Percentiles rank a stretch among this genome's conserved stretches.
Evolutionary conservation across 1,140 invertebrate species (phyloP).

Genomic region (Pseudomyrmex pallidus): DNA sequence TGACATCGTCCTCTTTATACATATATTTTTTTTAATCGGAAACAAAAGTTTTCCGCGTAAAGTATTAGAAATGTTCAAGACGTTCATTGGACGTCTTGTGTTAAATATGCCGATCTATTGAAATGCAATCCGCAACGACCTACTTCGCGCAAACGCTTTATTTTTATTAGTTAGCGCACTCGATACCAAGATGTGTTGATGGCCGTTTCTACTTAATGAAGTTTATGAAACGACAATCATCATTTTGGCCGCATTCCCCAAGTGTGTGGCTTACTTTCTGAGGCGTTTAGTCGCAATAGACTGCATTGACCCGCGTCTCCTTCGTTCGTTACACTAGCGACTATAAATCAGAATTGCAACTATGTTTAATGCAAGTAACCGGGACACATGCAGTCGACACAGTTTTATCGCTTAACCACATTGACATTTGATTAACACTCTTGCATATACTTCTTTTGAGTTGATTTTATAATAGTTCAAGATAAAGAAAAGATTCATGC

Average conservation of each 20-base stretch:
- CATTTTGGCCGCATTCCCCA: constrained; percentile 80
- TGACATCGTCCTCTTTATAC: neutral
- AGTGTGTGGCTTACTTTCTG: constrained; percentile 74
- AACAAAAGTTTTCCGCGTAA: neutral
- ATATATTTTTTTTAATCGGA: neutral
- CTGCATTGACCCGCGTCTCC: constrained; percentile 74
- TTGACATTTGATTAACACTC: neutral
- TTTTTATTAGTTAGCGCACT: constrained; percentile 59
- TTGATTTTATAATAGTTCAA: neutral
- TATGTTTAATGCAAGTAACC: constrained; percentile 69
- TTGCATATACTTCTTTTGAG: neutral
- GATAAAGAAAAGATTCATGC: neutral
- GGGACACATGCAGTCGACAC: constrained; percentile 25
- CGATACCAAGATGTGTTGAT: constrained; percentile 45
- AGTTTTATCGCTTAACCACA: neutral
- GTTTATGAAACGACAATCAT: constrained; percentile 79
- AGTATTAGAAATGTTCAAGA: neutral
- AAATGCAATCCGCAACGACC: constrained; percentile 41
- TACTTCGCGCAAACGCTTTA: constrained; percentile 22
- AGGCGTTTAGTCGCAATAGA: constrained; percentile 76
- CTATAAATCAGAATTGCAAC: constrained; percentile 78
- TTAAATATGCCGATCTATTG: constrained; percentile 12
- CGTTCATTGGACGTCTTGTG: neutral
- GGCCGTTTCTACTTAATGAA: constrained; percentile 71
- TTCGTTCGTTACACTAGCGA: constrained; percentile 62